A percentile compares a stretch with the other conserved stretches of the same genome.
phyloP scores from a whole-genome alignment of 2,797 vertebrate species.

The Rhincodon typus region DNA sequence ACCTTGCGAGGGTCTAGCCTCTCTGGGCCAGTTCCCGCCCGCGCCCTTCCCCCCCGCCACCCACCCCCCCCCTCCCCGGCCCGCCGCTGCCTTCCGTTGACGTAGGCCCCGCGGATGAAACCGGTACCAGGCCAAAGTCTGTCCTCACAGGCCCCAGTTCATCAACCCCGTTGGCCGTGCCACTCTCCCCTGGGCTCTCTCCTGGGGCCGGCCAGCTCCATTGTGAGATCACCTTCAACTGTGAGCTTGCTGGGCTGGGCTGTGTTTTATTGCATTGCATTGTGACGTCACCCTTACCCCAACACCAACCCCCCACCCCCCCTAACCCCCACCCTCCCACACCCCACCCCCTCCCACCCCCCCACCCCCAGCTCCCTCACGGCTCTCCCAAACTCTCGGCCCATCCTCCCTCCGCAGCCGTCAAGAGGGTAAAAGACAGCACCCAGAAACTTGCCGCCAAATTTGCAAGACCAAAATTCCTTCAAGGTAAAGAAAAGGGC shows the following conservation, averaged over 20 bases:
- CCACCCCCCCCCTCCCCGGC: not conserved
- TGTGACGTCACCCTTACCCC: not conserved
- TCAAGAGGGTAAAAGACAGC: too few relatives aligned
- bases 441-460: too few relatives aligned
- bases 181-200: not conserved
- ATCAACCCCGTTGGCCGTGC: too few relatives aligned
- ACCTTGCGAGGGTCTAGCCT: too few relatives aligned
- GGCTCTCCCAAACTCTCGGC: too few relatives aligned
- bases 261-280: not conserved
- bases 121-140: not conserved
- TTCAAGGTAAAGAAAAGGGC: too few relatives aligned
- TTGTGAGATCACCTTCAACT: not conserved
- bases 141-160: too few relatives aligned
- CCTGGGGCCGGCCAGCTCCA: not conserved
- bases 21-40: too few relatives aligned
- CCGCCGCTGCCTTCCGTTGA: not conserved
- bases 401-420: too few relatives aligned
- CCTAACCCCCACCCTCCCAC: too few relatives aligned
- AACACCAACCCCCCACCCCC: not conserved
- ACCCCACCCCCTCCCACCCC: not conserved
- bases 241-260: not conserved
- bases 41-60: fast-evolving
- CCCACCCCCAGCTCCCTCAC: too few relatives aligned
- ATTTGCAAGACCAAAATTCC: too few relatives aligned
- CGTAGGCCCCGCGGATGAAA: not conserved